Evolutionary conservation across 2,113 vertebrate genomes (phyloP).

Genomic region (Protobothrops mucrosquamatus): DNA sequence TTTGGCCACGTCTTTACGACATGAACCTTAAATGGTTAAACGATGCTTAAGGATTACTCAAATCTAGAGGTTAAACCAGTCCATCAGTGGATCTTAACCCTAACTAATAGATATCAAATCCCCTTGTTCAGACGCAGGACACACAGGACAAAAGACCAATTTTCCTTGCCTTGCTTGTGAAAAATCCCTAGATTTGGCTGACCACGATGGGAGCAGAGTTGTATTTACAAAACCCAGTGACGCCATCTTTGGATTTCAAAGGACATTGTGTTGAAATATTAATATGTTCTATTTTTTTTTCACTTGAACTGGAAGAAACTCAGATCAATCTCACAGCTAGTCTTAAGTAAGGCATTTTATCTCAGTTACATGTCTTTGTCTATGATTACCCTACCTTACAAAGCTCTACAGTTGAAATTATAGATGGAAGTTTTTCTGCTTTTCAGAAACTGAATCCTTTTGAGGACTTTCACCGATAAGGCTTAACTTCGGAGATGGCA

Average conservation of each 20-base stretch:
- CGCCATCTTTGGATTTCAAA: not conserved
- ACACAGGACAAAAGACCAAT: not conserved
- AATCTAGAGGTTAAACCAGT: not conserved
- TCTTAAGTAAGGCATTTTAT: not conserved
- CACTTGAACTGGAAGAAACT: not conserved
- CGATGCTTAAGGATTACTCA: not conserved
- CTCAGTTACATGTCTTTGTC: not conserved
- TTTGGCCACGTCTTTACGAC: not conserved
- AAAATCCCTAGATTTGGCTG: not conserved
- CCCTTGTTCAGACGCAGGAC: not conserved
- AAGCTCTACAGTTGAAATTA: not conserved
- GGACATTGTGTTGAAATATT: not conserved
- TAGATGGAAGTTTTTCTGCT: not conserved
- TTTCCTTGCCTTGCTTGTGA: not conserved
- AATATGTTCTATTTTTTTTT: not conserved
- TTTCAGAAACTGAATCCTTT: not conserved
- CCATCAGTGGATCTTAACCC: not conserved
- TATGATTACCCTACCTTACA: not conserved
- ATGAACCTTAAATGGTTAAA: not conserved
- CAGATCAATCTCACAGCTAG: not conserved
- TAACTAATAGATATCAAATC: not conserved
- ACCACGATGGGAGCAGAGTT: not conserved
- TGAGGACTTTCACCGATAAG: not conserved
- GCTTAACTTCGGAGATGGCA: not conserved
- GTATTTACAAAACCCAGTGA: not conserved